A percentile compares a stretch with the other conserved stretches of the same genome.
Evolutionary conservation across 2,797 vertebrate genomes (phyloP).

Genomic region (Oryzias sinensis): DNA sequence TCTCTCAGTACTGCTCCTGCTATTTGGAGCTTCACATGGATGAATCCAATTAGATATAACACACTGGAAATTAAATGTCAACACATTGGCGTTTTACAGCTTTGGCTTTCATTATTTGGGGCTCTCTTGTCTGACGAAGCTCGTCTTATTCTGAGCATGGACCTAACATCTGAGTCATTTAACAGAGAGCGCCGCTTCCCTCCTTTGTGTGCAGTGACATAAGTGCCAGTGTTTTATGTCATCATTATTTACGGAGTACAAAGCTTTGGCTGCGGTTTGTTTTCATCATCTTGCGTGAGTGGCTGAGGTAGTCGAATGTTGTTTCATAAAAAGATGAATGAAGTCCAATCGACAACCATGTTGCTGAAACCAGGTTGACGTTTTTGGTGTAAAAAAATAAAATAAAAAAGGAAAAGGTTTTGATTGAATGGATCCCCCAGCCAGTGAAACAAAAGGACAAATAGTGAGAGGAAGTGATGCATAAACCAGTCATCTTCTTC

Average conservation of each 20-base stretch:
- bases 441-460: constrained; percentile 57
- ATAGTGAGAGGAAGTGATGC: constrained; percentile 58
- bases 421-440: constrained; percentile 53
- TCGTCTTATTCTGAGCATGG: constrained; percentile 50
- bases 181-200: constrained; percentile 18
- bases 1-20: constrained; percentile 31
- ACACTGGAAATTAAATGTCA: constrained; percentile 58
- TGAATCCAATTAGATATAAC: constrained; percentile 60
- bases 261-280: constrained; percentile 3
- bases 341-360: not conserved
- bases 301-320: constrained; percentile 7
- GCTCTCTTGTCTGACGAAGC: constrained; percentile 46
- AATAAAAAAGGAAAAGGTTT: constrained; percentile 21
- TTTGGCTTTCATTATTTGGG: constrained; percentile 46
- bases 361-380: constrained; percentile 29
- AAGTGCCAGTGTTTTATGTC: constrained; percentile 33
- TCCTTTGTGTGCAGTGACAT: constrained; percentile 24
- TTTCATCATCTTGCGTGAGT: constrained; percentile 7
- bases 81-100: constrained; percentile 41
- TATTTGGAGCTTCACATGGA: constrained; percentile 62
- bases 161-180: constrained; percentile 63
- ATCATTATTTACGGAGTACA: constrained; percentile 22
- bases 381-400: constrained; percentile 39
- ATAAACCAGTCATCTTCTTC: constrained; percentile 62
- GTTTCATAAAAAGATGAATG: constrained; percentile 20